These are phyloP conservation scores for Dendrolimus kikuchii DNA, from an alignment of 1,140 invertebrate species.

Conservation along the genomic window DNA sequence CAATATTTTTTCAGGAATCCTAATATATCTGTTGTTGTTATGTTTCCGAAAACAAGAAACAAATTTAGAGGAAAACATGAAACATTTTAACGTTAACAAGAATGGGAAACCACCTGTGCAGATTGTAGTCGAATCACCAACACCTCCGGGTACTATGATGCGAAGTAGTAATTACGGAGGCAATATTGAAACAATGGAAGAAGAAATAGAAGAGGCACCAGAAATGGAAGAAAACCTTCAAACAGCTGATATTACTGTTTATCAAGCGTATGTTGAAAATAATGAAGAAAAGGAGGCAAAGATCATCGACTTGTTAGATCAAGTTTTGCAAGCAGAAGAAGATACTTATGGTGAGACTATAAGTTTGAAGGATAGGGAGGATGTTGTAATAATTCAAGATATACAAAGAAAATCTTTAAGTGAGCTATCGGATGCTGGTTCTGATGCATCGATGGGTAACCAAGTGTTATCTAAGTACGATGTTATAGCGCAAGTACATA, in stretches of 20 bases:
- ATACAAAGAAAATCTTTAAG: constrained; percentile 50
- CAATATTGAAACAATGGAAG: constrained; percentile 15
- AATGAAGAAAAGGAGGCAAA: constrained; percentile 63
- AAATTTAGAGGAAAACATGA: constrained; percentile 22
- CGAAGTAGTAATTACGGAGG: constrained; percentile 33
- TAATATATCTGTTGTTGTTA: constrained; percentile 48
- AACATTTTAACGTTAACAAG: constrained; percentile 21
- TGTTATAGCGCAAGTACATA: constrained; percentile 62
- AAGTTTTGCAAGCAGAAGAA: constrained; percentile 63
- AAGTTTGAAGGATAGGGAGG: constrained; percentile 37
- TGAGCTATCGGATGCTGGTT: constrained; percentile 59
- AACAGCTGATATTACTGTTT: constrained; percentile 41
- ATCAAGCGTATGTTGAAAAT: constrained; percentile 47
- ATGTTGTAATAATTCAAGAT: constrained; percentile 17
- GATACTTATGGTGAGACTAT: constrained; percentile 51
- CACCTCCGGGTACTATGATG: constrained; percentile 45
- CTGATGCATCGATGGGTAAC: constrained; percentile 58
- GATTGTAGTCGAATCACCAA: constrained; percentile 52
- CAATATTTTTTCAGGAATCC: constrained; percentile 37
- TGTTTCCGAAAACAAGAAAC: constrained; percentile 33
- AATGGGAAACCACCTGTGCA: constrained; percentile 50
- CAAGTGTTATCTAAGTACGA: constrained; percentile 64
- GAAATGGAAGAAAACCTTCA: constrained; percentile 10
- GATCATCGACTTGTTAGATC: constrained; percentile 60
- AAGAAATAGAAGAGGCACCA: constrained; percentile 22